These are phyloP conservation scores for Noctua pronuba DNA, from an alignment of 2,888 invertebrate genomes.

Conservation along the genomic window DNA sequence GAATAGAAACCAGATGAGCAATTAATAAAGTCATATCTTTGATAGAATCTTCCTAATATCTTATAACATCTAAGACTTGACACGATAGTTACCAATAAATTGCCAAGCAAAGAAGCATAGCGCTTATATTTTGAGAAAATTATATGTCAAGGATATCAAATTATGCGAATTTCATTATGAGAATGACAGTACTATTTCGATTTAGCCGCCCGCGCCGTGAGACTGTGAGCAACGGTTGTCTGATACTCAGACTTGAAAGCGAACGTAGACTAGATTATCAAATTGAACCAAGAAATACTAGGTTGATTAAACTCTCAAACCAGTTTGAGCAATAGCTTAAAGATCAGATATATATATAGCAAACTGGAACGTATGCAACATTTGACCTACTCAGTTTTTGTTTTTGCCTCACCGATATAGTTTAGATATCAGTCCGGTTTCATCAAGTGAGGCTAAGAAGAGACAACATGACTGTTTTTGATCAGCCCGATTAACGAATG, in stretches of 20 bases:
- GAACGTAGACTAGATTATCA: background rate
- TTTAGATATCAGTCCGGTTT: background rate
- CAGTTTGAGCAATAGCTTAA: background rate
- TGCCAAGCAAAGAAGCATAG: background rate
- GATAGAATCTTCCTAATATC: slow-evolving; percentile 14
- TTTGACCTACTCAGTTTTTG: background rate
- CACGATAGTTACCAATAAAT: background rate
- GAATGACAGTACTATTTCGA: background rate
- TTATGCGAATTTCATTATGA: slow-evolving; percentile 2
- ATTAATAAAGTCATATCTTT: slow-evolving; percentile 2
- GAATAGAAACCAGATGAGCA: slow-evolving; percentile 7
- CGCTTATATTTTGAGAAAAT: slow-evolving; percentile 3
- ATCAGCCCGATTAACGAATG: background rate
- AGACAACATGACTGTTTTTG: background rate
- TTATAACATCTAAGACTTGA: background rate
- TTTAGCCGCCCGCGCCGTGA: background rate
- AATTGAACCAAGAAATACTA: background rate
- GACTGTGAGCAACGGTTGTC: background rate
- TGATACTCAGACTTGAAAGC: slow-evolving; percentile 3
- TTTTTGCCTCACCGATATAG: background rate
- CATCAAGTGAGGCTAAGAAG: background rate
- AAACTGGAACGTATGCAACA: slow-evolving; percentile 10
- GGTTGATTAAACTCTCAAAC: slow-evolving; percentile 6
- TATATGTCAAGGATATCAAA: background rate
- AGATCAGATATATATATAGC: background rate